Conservation (phyloP, 2,797 vertebrate species). For the Caiman crocodilus region DNA sequence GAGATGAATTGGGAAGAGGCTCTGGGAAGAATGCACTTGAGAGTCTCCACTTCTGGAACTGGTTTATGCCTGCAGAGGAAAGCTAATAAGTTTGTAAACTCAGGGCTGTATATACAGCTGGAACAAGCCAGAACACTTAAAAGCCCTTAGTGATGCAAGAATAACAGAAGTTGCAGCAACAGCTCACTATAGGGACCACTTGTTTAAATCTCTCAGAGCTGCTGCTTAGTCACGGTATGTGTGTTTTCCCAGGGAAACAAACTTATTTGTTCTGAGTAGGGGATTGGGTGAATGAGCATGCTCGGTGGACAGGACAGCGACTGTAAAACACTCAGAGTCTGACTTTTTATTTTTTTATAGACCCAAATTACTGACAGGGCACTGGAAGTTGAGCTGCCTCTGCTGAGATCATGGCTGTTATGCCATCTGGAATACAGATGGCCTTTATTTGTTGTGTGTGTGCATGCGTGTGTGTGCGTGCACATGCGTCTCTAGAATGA, state of each 20-base stretch:
- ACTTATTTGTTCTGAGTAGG: background rate
- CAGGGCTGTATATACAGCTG: background rate
- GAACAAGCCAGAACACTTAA: background rate
- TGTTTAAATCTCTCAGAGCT: background rate
- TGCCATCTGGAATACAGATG: constrained; percentile 40
- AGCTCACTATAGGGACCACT: background rate
- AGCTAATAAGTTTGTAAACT: background rate
- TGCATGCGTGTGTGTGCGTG: background rate
- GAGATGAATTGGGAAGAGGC: background rate
- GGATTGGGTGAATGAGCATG: background rate
- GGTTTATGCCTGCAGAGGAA: background rate
- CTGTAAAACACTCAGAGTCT: background rate
- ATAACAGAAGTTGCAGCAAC: background rate
- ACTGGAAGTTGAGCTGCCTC: constrained; percentile 3
- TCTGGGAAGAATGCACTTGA: background rate
- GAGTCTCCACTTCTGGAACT: background rate
- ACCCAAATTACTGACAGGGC: constrained; percentile 19
- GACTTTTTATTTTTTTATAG: background rate
- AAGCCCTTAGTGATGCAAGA: background rate
- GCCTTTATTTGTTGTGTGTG: background rate
- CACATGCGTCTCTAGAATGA: background rate
- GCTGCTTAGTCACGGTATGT: background rate
- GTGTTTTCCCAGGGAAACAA: background rate
- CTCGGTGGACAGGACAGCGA: background rate
- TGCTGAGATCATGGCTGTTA: constrained; percentile 16